Conservation (phyloP, 2,797 vertebrate genomes). For the Sebastes hopkinsi region DNA sequence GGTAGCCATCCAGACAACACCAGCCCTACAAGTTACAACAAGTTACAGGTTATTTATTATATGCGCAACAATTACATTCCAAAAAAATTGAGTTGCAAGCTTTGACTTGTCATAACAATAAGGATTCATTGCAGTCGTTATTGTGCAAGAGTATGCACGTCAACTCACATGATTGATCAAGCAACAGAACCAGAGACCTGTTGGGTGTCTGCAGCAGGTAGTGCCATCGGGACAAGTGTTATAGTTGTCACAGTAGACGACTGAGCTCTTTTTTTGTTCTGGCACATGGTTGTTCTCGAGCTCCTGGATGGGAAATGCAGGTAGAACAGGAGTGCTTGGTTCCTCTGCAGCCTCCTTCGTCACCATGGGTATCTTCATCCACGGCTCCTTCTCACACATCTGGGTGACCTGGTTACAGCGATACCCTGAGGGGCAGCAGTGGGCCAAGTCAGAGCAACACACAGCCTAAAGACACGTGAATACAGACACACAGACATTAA, state of each 20-base stretch:
- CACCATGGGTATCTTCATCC: constrained; percentile 52
- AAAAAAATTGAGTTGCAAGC: neutral
- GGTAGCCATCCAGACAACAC: constrained; percentile 73
- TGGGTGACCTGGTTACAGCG: constrained; percentile 49
- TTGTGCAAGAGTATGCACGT: neutral
- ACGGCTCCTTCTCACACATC: constrained; percentile 60
- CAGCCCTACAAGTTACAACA: constrained; percentile 46
- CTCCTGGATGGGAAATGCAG: neutral
- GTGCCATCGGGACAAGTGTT: constrained; percentile 45
- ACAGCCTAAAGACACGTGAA: constrained; percentile 63
- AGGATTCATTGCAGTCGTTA: neutral
- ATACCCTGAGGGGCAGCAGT: constrained; percentile 78
- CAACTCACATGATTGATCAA: constrained; percentile 53
- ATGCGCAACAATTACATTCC: neutral
- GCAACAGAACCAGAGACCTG: constrained; percentile 73
- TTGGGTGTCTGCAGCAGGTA: constrained; percentile 75
- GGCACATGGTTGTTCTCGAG: neutral
- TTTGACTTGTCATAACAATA: neutral
- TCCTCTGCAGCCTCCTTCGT: constrained; percentile 38
- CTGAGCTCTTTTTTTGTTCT: constrained; percentile 6
- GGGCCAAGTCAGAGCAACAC: constrained; percentile 74
- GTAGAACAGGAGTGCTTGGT: neutral
- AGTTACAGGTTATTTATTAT: neutral
- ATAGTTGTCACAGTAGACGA: constrained; percentile 63
- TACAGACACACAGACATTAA: neutral